A percentile compares a stretch with the other conserved stretches of the same genome.
phyloP scores from a whole-genome alignment of 2,113 vertebrate species.

The Poecile atricapillus region DNA sequence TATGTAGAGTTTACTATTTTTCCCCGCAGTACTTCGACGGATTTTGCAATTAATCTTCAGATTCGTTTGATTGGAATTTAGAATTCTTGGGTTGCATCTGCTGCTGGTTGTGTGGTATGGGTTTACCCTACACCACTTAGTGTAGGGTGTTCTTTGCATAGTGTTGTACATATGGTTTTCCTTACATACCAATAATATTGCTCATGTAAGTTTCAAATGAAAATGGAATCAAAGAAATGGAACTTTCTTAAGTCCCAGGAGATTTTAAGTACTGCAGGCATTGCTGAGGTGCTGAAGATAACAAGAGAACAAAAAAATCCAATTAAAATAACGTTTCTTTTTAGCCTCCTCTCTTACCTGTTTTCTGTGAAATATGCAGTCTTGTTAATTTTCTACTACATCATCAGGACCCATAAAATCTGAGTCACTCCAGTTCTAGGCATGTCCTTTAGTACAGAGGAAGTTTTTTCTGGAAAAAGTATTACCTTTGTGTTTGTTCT shows the following conservation, averaged over 20 bases:
- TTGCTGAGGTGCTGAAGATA: conserved; percentile 50
- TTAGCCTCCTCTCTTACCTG: background rate
- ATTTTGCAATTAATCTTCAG: conserved; percentile 58
- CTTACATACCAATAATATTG: background rate
- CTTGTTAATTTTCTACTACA: conserved; percentile 24
- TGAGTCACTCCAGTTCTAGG: background rate
- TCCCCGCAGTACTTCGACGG: conserved; percentile 11
- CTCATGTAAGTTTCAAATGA: conserved; percentile 53
- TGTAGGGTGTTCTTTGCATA: background rate
- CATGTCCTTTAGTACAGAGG: background rate
- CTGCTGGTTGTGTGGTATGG: background rate
- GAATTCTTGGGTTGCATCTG: conserved; percentile 24
- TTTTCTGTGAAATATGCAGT: background rate
- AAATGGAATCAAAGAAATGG: conserved; percentile 42
- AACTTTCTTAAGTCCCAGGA: conserved; percentile 25
- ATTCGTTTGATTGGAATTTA: conserved; percentile 32
- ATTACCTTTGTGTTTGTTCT: background rate
- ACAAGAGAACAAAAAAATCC: conserved; percentile 57
- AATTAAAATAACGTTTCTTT: conserved; percentile 66
- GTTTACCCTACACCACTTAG: background rate
- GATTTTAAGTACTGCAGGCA: conserved; percentile 10
- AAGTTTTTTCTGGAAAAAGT: background rate
- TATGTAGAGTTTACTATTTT: background rate
- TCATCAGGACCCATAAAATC: background rate
- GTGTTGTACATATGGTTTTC: background rate